Evolutionary conservation across 1,140 invertebrate genomes (phyloP), one percentile per base, ranked within the genome.

Genomic region (Drosophila eugracilis): DNA sequence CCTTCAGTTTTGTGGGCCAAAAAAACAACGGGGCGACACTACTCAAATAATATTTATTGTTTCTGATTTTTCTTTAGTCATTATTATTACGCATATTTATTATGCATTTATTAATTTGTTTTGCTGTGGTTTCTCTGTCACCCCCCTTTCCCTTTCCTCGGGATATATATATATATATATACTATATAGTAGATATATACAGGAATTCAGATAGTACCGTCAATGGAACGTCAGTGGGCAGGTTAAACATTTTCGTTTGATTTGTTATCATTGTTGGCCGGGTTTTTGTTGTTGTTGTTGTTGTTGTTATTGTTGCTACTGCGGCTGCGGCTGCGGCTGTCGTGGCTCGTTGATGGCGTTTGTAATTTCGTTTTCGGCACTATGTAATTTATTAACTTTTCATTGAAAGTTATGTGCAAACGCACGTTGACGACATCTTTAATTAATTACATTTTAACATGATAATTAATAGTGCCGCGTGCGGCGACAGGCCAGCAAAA

Each of bases 401-500:
- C 83, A 88, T 88, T 88, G 83, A 89, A 89, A 88, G 83, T 88
- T 88, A 88, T 88, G 83, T 88, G 84, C 78, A 66, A 69, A 45
- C 73, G 62, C 60, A 45, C 69, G 65, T 58, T 72, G 84, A 78
- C 83, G 83, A 89, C 83, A 88, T 89, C 78, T 88, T 88, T 89
- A 88, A 88, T 88, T 88, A 88, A 88, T 88, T 88, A 88, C 83
- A 88, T 88, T 88, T 88, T 88, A 88, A 88, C 83, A 78, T 88
- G 83, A 88, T 88, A 88, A 88, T 88, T 88, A 88, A 88, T 88
- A 84, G 83, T 76, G 73, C 77, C 67, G 59, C 36, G 58, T 55
- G 77, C 58, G 54, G 63, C 57, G 79, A 79, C 73, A 80, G 77
- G 63, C 45, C 28, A 55, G 42, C 39, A 41, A 34, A 24, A n/a